Evolutionary conservation across 2,113 vertebrate genomes (phyloP), one percentile per base, ranked within the genome.

Genomic region (Chascanopsetta lugubris): DNA sequence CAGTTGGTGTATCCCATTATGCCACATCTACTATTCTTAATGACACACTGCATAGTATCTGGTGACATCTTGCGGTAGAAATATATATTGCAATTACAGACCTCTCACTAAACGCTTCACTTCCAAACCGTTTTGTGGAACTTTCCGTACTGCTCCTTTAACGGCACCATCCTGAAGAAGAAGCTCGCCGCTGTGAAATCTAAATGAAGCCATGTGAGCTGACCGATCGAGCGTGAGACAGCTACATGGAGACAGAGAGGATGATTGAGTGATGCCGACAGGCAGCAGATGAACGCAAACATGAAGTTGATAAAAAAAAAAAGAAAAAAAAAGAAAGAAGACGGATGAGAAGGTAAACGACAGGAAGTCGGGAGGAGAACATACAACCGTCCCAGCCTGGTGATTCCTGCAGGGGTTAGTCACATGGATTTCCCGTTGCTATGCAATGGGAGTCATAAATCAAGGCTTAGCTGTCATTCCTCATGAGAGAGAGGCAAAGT

Each of bases 391-490:
- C 24, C n/a, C 2, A 0, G 51, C 26, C 63, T 43, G 50, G 45
- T 61, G 53, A 51, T 56, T 57, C 18, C 56, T 63, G 61, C 65
- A 53, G 68, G 71, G 40, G 30, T 79, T 76, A 47, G 49, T 78
- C 81, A 82, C 77, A 64, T 74, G 69, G 48, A 21, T 8, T 47
- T 74, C 66, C 64, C 67, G 82, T 78, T 86, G 82, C 82, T 81
- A 80, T 66, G 84, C 76, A 65, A 69, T 66, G 29, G 8, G 48
- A 84, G 57, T 60, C 65, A 81, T 64, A 82, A 76, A 87, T 72
- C 80, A 60, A 77, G 65, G 55, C 27, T 50, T 72, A 59, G 60
- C 60, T 64, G 59, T 72, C 66, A 48, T 75, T 68, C 62, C 47
- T 20, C 32, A 36, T 56, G 51, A 82, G 69, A 45, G 24, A 46